Percentiles rank a stretch among this genome's conserved stretches.
Evolutionary conservation across 2,797 vertebrate genomes (phyloP).

Genomic region (Mormyrops boulengeri): DNA sequence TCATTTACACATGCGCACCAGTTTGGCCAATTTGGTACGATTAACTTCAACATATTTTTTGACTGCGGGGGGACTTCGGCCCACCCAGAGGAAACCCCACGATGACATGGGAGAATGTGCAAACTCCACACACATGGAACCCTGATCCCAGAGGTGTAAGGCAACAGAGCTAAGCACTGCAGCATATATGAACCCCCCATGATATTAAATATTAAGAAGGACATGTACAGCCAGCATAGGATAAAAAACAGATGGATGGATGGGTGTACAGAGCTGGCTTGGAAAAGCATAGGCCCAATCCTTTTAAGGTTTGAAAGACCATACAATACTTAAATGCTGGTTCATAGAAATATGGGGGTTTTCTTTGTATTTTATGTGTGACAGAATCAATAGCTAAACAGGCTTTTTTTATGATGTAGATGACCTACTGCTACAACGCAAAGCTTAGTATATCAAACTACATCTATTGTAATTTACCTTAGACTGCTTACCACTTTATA

Average conservation of each 20-base stretch:
- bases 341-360: background rate
- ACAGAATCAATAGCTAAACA: background rate
- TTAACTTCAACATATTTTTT: too few species aligned
- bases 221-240: background rate
- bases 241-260: background rate
- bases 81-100: too few species aligned
- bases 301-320: background rate
- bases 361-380: background rate
- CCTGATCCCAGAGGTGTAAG: background rate
- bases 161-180: background rate
- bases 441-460: background rate
- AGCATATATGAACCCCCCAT: background rate
- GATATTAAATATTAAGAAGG: background rate
- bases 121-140: background rate
- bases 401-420: background rate
- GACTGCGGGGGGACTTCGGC: too few species aligned
- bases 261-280: background rate
- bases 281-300: background rate
- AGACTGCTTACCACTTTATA: background rate
- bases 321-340: background rate
- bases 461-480: background rate
- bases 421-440: background rate
- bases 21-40: too few species aligned
- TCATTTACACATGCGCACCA: too few species aligned
- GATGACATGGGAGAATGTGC: too few species aligned